Conservation (phyloP, 2,113 vertebrate genomes). For the Thinocorus orbignyianus region DNA sequence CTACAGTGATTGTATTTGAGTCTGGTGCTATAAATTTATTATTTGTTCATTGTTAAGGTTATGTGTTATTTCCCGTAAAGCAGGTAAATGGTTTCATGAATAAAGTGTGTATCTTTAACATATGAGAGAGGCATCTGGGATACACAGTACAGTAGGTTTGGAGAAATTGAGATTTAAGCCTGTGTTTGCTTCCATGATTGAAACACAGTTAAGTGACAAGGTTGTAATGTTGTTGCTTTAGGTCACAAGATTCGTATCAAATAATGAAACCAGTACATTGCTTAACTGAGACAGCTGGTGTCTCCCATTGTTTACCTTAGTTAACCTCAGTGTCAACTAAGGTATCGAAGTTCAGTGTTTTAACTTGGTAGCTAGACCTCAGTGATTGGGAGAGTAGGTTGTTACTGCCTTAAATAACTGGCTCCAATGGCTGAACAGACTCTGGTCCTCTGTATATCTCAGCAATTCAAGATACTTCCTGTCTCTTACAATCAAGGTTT, state of each 20-base stretch:
- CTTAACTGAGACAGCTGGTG: neutral
- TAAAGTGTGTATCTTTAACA: neutral
- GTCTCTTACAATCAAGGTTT: neutral
- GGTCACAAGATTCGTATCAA: neutral
- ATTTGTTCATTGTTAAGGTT: neutral
- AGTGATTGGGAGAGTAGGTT: neutral
- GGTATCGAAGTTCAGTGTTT: neutral
- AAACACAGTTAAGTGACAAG: neutral
- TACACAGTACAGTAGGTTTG: neutral
- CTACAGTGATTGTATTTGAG: neutral
- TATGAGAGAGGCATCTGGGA: neutral
- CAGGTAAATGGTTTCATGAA: neutral
- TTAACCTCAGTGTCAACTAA: neutral
- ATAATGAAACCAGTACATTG: neutral
- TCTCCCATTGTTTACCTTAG: neutral
- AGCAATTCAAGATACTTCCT: neutral
- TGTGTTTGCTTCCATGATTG: neutral
- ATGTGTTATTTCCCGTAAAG: neutral
- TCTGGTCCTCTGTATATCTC: neutral
- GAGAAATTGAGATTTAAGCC: neutral
- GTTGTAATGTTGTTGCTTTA: neutral
- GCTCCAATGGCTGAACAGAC: neutral
- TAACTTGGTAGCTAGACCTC: neutral
- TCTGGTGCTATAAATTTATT: neutral
- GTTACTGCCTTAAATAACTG: neutral